These are phyloP conservation scores for Acleris emargana DNA, from an alignment of 2,888 invertebrate species.

Conservation along the genomic window DNA sequence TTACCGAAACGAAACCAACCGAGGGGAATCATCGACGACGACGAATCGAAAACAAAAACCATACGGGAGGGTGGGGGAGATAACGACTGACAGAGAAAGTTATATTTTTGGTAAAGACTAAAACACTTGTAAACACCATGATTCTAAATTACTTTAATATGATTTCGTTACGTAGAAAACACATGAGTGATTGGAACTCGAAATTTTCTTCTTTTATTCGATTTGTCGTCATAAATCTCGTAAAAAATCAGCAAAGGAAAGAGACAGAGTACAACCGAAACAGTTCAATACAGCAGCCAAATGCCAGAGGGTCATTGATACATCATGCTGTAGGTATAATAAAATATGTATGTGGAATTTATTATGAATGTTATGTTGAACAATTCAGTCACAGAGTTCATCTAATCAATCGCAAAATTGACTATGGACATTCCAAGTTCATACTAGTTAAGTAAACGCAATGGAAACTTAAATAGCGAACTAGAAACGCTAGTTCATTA, in stretches of 20 bases:
- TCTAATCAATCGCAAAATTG: too few relatives aligned
- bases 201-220: background rate
- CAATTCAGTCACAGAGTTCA: too few relatives aligned
- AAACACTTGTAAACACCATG: background rate
- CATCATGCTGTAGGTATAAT: too few relatives aligned
- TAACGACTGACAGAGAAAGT: constrained; percentile 42
- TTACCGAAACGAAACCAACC: constrained; percentile 58
- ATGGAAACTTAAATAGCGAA: too few relatives aligned
- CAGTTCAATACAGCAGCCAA: constrained; percentile 32
- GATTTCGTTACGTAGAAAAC: background rate
- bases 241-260: constrained; percentile 40
- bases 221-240: background rate
- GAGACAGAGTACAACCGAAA: constrained; percentile 54
- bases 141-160: background rate
- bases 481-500: background rate
- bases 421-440: too few relatives aligned
- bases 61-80: constrained; percentile 56
- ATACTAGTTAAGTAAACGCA: too few relatives aligned
- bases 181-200: background rate
- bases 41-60: constrained; percentile 53
- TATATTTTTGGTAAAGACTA: constrained; percentile 43
- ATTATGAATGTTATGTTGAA: too few relatives aligned
- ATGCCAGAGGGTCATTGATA: constrained; percentile 24
- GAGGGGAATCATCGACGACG: constrained; percentile 44
- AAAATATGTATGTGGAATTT: too few relatives aligned